Base-by-base conservation (phyloP, 2,888 invertebrate genomes). In the Coronaproctus castanopsis region DNA sequence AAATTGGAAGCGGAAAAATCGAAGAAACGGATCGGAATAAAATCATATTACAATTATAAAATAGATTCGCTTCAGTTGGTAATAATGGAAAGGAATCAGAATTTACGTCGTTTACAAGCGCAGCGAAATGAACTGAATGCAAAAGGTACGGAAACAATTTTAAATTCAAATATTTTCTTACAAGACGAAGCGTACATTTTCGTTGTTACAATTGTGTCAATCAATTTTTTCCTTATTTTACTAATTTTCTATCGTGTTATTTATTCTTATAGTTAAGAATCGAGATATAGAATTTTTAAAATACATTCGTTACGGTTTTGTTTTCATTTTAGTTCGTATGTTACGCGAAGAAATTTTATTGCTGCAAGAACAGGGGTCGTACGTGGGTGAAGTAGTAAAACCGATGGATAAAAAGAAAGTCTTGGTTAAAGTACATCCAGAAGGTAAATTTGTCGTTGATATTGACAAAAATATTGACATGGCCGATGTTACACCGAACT, bases 331-430 rank as follows among this genome's bases (percentile, higher is more conserved):
- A 89, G 97, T 98, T 53, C 85, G 98, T 36, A 90, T 96, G 90
- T 73, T 98, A 62, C 82, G 97, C 8, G 98, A 98, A 71, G 98
- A 98, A 71, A 76, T 99, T 1, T 96, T 97, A 74, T 78, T 97
- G 23, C 77, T 98, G 14, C 87, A 88, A 71, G 98, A 99, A 70
- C 98, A 99, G 72, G 98, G 98, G 18, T 96, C 96, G 20, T 97
- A 99, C 75, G 98, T 98, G 2, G 98, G 98, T 10, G 98, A 98
- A 75, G 97, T 98, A 2, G 96, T 97, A 0, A 97, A 98, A 71
- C 95, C 96, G 0, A 99, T 98, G 97, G 98, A 99, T 73, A 98
- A 99, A 73, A 98, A 98, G 75, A 98, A 98, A 73, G 97, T 98
- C 0, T 78, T 98, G 0, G 97, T 98, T 1, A 98, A 98, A 76